phyloP scores from a whole-genome alignment of 2,888 invertebrate genomes.

The Achlya flavicornis region DNA sequence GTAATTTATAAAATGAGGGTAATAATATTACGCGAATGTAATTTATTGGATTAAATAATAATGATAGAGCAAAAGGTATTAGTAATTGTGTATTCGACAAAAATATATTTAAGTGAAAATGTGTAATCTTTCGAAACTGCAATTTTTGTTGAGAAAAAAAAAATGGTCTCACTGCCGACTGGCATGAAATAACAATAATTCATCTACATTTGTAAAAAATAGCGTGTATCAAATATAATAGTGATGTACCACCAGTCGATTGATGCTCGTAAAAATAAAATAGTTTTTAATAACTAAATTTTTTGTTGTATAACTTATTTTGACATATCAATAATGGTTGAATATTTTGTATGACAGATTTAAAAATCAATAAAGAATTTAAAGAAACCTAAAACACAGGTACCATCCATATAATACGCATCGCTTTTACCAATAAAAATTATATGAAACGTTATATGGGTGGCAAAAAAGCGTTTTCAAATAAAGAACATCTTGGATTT shows the following conservation, averaged over 20 bases:
- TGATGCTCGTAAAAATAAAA: background rate
- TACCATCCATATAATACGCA: background rate
- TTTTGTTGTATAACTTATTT: background rate
- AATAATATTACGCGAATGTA: constrained; percentile 21
- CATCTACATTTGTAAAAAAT: too few relatives aligned
- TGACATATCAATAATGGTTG: background rate
- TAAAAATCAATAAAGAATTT: background rate
- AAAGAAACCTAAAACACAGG: background rate
- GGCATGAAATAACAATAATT: too few relatives aligned
- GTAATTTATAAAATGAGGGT: constrained; percentile 30
- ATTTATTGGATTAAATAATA: constrained; percentile 23
- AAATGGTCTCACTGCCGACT: background rate
- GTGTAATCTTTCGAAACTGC: background rate
- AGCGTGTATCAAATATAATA: too few relatives aligned
- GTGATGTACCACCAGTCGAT: background rate
- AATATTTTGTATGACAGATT: background rate
- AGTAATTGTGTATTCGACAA: constrained; percentile 15
- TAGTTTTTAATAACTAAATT: background rate
- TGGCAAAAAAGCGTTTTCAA: background rate
- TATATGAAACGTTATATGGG: background rate
- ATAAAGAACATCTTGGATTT: background rate
- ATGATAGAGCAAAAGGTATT: constrained; percentile 9
- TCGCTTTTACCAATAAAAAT: background rate
- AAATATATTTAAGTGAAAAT: constrained; percentile 12
- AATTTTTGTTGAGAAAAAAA: background rate